phyloP scores from a whole-genome alignment of 2,888 invertebrate genomes.

The Noctua janthe region DNA sequence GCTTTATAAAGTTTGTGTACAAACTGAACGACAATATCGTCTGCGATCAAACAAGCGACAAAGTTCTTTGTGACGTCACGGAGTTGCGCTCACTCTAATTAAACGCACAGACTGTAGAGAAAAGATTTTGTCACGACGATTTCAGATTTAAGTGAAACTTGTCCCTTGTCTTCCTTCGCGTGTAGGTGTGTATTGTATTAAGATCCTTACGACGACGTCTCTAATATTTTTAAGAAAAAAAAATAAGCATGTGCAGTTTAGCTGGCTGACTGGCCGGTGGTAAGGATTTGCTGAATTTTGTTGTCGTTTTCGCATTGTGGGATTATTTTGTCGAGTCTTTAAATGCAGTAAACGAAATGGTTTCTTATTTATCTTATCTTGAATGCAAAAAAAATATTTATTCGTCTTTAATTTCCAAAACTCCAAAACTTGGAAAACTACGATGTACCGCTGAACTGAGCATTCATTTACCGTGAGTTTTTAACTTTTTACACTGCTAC shows the following conservation, averaged over 20 bases:
- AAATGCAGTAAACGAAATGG: not conserved
- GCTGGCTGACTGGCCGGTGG: slow-evolving; percentile 20
- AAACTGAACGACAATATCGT: slow-evolving; percentile 53
- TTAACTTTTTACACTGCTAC: not conserved
- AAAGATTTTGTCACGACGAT: slow-evolving; percentile 79
- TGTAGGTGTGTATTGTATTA: slow-evolving; percentile 80
- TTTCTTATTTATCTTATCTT: not conserved
- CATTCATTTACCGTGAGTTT: not conserved
- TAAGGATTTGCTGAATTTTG: slow-evolving; percentile 31
- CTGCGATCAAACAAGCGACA: slow-evolving; percentile 54
- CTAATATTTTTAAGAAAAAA: slow-evolving; percentile 62
- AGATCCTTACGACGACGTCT: slow-evolving; percentile 68
- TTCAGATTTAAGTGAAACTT: slow-evolving; percentile 84
- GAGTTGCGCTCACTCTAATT: slow-evolving; percentile 61
- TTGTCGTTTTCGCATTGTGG: slow-evolving; percentile 26
- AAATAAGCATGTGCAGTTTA: slow-evolving; percentile 22
- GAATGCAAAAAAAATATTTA: too few species aligned
- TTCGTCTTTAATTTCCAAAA: not conserved
- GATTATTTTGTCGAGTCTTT: slow-evolving; percentile 20
- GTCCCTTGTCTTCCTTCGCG: slow-evolving; percentile 78
- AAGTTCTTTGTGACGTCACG: slow-evolving; percentile 52
- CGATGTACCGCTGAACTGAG: not conserved
- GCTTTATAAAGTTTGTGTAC: slow-evolving; percentile 53
- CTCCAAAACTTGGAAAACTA: not conserved
- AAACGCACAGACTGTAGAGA: slow-evolving; percentile 59